phyloP scores from a whole-genome alignment of 2,797 vertebrate species.

The Rallus crepitans region DNA sequence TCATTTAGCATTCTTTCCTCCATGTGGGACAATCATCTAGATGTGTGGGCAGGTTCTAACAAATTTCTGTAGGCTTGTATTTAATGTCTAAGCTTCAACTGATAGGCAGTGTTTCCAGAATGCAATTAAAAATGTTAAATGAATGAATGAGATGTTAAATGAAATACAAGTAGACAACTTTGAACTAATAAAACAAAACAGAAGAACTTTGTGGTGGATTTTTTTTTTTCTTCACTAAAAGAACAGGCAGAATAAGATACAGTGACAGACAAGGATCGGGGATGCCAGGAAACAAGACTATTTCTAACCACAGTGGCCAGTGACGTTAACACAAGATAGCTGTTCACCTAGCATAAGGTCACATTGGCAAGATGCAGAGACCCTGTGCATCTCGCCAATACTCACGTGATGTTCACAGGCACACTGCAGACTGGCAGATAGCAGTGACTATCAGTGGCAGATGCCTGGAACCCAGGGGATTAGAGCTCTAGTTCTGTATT shows the following conservation, averaged over 20 bases:
- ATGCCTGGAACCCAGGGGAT: not conserved
- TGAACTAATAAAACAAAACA: not conserved
- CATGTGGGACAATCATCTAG: not conserved
- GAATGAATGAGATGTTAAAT: not conserved
- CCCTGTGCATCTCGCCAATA: not conserved
- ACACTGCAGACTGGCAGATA: not conserved
- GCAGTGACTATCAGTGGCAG: not conserved
- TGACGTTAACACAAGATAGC: not conserved
- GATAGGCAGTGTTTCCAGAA: not conserved
- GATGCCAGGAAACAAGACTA: not conserved
- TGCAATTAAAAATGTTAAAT: not conserved
- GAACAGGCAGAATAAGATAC: not conserved
- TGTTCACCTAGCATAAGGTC: not conserved
- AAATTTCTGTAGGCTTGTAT: not conserved
- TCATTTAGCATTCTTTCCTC: not conserved
- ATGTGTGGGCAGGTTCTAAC: not conserved
- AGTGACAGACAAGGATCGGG: not conserved
- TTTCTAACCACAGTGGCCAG: not conserved
- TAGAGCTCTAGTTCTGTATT: not conserved
- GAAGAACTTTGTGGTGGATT: not conserved
- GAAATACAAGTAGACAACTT: not conserved
- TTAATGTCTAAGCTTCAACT: not conserved
- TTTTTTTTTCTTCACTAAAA: not conserved
- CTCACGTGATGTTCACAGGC: not conserved
- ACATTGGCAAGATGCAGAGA: not conserved